phyloP scores from a whole-genome alignment of 2,888 invertebrate genomes.

The Marronus borbonicus region DNA sequence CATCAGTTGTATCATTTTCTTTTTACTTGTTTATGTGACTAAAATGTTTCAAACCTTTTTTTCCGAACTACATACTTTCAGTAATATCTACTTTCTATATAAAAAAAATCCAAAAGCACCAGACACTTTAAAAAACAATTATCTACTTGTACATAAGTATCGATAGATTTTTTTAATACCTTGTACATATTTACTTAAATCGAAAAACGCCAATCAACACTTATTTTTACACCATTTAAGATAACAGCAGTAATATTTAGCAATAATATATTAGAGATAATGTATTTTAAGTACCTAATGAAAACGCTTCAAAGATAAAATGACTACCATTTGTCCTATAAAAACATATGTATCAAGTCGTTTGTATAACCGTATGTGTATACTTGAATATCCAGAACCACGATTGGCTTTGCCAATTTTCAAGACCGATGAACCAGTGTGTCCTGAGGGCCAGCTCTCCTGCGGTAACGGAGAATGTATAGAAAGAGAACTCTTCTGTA shows the following conservation, averaged over 20 bases:
- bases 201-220: slow-evolving; percentile 50
- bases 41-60: slow-evolving; percentile 37
- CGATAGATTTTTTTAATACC: not conserved
- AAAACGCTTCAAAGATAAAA: slow-evolving; percentile 10
- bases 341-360: not conserved
- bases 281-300: not conserved
- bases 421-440: slow-evolving; percentile 94
- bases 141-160: not conserved
- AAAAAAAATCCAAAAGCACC: slow-evolving; percentile 27
- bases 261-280: slow-evolving; percentile 13
- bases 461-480: slow-evolving; percentile 95
- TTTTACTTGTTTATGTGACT: slow-evolving; percentile 46
- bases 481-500: slow-evolving; percentile 93
- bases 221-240: slow-evolving; percentile 18
- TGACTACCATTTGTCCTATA: not conserved
- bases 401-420: slow-evolving; percentile 90
- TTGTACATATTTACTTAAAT: slow-evolving; percentile 34
- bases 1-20: slow-evolving; percentile 13
- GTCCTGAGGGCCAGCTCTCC: slow-evolving; percentile 90
- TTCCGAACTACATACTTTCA: slow-evolving; percentile 1
- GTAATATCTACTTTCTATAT: slow-evolving; percentile 51
- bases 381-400: slow-evolving; percentile 79
- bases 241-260: slow-evolving; percentile 21
- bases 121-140: slow-evolving; percentile 14
- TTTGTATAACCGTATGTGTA: slow-evolving; percentile 5